phyloP scores from a whole-genome alignment of 1,140 invertebrate genomes.

The Lanistes nyassanus region DNA sequence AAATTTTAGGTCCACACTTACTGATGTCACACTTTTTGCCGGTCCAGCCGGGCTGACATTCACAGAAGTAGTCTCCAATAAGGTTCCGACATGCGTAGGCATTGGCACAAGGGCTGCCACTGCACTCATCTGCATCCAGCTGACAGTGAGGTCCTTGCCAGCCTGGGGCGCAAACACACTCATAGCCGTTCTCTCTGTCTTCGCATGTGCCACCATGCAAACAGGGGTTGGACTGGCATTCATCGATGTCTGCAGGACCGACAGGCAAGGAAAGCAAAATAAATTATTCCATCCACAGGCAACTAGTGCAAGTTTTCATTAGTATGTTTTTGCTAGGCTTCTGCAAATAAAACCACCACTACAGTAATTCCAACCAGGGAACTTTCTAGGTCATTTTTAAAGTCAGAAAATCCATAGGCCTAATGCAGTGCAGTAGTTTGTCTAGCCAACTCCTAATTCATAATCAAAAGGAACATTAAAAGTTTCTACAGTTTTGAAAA shows the following conservation, averaged over 20 bases:
- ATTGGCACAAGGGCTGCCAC: conserved; percentile 61
- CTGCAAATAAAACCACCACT: no score
- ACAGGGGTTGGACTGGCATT: conserved; percentile 86
- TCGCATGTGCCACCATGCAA: conserved; percentile 90
- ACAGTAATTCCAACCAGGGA: no score
- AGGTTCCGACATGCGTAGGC: conserved; percentile 57
- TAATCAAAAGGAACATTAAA: no score
- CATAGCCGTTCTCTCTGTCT: conserved; percentile 73
- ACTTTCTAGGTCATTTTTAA: no score
- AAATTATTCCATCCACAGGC: no score
- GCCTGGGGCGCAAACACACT: conserved; percentile 82
- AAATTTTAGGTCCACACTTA: no score
- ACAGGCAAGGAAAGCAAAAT: not conserved
- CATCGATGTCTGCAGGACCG: conserved; percentile 62
- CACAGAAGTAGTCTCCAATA: conserved; percentile 56
- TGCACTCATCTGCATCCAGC: conserved; percentile 60
- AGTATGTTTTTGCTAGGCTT: no score
- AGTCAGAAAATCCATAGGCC: no score
- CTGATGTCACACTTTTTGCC: conserved; percentile 63
- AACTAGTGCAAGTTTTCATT: no score
- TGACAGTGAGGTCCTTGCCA: conserved; percentile 68
- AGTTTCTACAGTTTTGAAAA: no score
- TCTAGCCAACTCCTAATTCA: no score
- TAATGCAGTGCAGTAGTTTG: no score
- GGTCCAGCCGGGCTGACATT: conserved; percentile 61